Conservation (phyloP, 2,888 invertebrate species). For the Altica lythri region DNA sequence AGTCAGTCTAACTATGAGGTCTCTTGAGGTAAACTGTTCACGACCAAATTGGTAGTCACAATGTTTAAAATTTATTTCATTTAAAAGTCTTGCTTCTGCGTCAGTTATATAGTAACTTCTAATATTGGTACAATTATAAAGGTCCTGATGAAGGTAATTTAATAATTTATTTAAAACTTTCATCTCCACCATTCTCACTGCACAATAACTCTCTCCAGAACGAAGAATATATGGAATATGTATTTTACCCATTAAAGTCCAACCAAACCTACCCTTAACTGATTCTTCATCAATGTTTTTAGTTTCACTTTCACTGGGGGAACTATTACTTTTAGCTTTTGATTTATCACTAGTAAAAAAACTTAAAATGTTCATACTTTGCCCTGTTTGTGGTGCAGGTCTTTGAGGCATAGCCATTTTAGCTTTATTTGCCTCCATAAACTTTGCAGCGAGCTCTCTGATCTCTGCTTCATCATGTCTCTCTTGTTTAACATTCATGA, state of each 20-base stretch:
- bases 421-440: slow-evolving; percentile 68
- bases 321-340: slow-evolving; percentile 41
- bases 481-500: slow-evolving; percentile 68
- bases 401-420: slow-evolving; percentile 59
- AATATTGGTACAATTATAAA: slow-evolving; percentile 89
- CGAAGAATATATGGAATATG: slow-evolving; percentile 89
- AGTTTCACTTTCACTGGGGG: slow-evolving; percentile 54
- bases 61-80: slow-evolving; percentile 91
- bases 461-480: slow-evolving; percentile 87
- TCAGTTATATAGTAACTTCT: slow-evolving; percentile 92
- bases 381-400: slow-evolving; percentile 53
- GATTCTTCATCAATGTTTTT: slow-evolving; percentile 70
- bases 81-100: slow-evolving; percentile 84
- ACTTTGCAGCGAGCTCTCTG: slow-evolving; percentile 81
- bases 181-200: slow-evolving; percentile 92
- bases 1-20: slow-evolving; percentile 83
- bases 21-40: slow-evolving; percentile 84
- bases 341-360: slow-evolving; percentile 61
- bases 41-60: slow-evolving; percentile 90
- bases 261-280: slow-evolving; percentile 84
- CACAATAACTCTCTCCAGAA: slow-evolving; percentile 82
- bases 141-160: slow-evolving; percentile 85
- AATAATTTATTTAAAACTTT: slow-evolving; percentile 89
- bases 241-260: slow-evolving; percentile 84
- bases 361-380: slow-evolving; percentile 65